Evolutionary conservation across 2,113 vertebrate genomes (phyloP), one percentile per base, ranked within the genome.

Genomic region (Spermophilus dauricus): DNA sequence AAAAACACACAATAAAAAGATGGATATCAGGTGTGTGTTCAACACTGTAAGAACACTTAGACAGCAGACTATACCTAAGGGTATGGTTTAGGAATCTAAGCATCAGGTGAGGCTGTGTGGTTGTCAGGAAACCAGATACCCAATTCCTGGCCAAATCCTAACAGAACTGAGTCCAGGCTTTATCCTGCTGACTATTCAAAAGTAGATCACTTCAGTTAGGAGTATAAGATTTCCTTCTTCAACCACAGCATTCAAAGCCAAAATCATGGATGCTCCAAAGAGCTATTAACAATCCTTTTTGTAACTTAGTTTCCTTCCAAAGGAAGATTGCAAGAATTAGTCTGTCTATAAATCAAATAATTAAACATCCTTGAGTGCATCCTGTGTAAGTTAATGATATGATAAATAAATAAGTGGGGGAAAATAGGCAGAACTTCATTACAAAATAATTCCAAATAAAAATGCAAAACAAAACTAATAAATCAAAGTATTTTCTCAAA

Each of bases 201-300:
- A 81, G n/a, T 7, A 61, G 58, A 58, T 20, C 13, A 14, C 77
- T 84, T 76, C 22, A 30, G 24, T 48, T 58, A 58, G 22, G 39
- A 72, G 24, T 58, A 8, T 20, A 91, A 48, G 8, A 69, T 97
- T 96, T 97, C 91, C 67, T 93, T 76, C 73, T 83, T 90, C 22
- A 83, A 93, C 86, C 82, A 69, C 86, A 78, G 73, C 12, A 76
- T 34, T 58, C 61, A 78, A 84, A 91, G 73, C 48, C 69, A 63
- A 76, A 45, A 13, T 42, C 28, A 11, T 2, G 12, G 83, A 94
- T 76, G 69, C 56, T 94, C 72, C 61, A 73, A 85, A 42, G 32
- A 65, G 61, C 56, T 61, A 73, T 91, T 83, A 91, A n/a, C 22
- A 78, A 67, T 75, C 32, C 51, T 8, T 48, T 75, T 91, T 69